Evolutionary conservation across 2,113 vertebrate genomes (phyloP), one percentile per base, ranked within the genome.

Genomic region (Neotoma lepida): DNA sequence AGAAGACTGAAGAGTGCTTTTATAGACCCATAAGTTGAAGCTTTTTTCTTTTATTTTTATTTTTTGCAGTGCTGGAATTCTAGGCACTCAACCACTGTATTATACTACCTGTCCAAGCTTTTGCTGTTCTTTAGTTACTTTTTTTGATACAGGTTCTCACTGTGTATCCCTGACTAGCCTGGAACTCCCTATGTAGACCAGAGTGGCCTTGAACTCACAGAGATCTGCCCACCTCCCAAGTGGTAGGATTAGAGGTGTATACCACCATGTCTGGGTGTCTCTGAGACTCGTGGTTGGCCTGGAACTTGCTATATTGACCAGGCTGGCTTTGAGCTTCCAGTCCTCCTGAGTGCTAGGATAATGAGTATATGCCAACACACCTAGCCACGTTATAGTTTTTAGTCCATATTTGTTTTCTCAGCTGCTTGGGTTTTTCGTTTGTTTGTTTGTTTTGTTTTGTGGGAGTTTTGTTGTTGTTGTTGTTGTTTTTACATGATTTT

Each of bases 11-110:
- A 7, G 2, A 0, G 14, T 1, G 10, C 44, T 3, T 41, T 2
- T 18, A 0, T 24, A 4, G 0, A 44, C 0, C 20, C 39, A 10
- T 4, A 35, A 0, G 2, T 24, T 4, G 2, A 24, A 41, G 24
- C 39, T 15, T 54, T 18, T 68, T 28, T 10, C 26, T 70, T 26
- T 35, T 35, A 10, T 9, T 56, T 87, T 39, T 28, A n/a, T 49
- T 77, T 28, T 68, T 33, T 61, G n/a, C 56, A 54, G 39, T 22
- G 14, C 15, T 41, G 35, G 70, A 4, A 13, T 18, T 51, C 70
- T 61, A 15, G 33, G 2, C 22, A 35, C 30, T n/a, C 9, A 20
- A 3, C 56, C 33, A 26, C 26, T 61, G 14, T n/a, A 44, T 28
- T 28, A 30, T 2, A 58, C 20, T 22, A 24, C 24, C 26, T 51